Percentiles rank a stretch among this genome's conserved stretches.
Conservation (phyloP, 2,113 vertebrate genomes). For the Girardinichthys multiradiatus region DNA sequence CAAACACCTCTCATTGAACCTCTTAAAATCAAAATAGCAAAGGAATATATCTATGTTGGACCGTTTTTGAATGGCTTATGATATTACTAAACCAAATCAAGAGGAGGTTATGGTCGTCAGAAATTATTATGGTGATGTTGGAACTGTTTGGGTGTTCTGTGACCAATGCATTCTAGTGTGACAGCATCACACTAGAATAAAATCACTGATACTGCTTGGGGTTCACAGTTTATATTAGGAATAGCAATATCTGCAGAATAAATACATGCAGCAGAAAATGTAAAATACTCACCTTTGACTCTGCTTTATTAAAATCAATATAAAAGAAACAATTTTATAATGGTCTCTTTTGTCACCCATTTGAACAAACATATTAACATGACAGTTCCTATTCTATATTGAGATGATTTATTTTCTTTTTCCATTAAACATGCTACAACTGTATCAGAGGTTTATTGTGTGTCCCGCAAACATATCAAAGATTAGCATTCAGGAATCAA, state of each 20-base stretch:
- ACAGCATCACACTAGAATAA: conserved; percentile 1
- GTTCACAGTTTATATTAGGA: conserved; percentile 1
- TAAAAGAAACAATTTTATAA: neutral
- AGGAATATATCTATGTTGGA: neutral
- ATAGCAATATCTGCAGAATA: neutral
- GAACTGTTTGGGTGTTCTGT: neutral
- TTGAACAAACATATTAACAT: neutral
- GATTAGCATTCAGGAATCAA: no score
- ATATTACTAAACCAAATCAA: neutral
- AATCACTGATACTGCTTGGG: neutral
- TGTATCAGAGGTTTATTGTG: neutral
- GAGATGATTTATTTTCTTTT: neutral
- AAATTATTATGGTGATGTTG: conserved; percentile 1
- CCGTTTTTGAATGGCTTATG: no score
- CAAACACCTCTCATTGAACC: neutral
- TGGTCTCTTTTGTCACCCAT: neutral
- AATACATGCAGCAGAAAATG: neutral
- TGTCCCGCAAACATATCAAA: no score
- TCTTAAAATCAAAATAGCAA: neutral
- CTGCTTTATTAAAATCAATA: neutral
- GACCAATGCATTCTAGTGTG: neutral
- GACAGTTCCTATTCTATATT: neutral
- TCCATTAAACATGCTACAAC: neutral
- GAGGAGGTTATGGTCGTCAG: neutral
- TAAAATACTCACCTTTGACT: neutral